Evolutionary conservation across 2,797 vertebrate species (phyloP), one percentile per base, ranked within the genome.

Genomic region (Sphenopsis melanotis): DNA sequence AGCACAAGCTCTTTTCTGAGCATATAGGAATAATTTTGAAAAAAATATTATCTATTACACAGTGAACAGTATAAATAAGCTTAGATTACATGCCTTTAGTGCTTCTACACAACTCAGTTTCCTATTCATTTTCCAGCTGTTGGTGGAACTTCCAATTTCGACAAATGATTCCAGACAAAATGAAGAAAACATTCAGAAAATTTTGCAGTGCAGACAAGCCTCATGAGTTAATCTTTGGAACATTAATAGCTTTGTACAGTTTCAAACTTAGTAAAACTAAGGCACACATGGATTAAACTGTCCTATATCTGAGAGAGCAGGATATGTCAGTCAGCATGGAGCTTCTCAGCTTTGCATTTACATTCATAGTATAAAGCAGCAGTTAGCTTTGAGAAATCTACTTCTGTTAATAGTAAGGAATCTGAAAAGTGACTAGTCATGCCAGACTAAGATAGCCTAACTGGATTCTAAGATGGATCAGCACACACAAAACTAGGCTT

Each of bases 271-370:
- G 55, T 81, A 32, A 61, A 24, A 63, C 32, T 30, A 87, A 94
- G 87, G 94, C 94, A 97, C 89, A 70, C 44, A 53, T 52, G 59
- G 82, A 86, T 55, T 60, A 26, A 66, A 56, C 44, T 90, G 89
- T 72, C 76, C 74, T 81, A 1, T 16, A 17, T 59, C 65, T 81
- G 83, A 56, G 72, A 52, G 52, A 57, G 88, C 34, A 41, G 4
- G 39, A 44, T 63, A 36, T 12, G 78, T 94, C 93, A 92, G 94
- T 92, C 92, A 93, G 92, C 93, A 90, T 1, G 4, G 57, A 86
- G 88, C 83, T 87, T 36, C 83, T 83, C 4, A 56, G 83, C 92
- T 69, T 46, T 53, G 85, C 89, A 12, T 74, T 84, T 91, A 96
- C 74, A 76, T 93, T 95, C 80, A 20, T 32, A 56, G 56, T 6